Percentiles rank a stretch among this genome's conserved stretches.
Evolutionary conservation across 2,888 invertebrate genomes (phyloP).

Genomic region (Cephus pygmeus): DNA sequence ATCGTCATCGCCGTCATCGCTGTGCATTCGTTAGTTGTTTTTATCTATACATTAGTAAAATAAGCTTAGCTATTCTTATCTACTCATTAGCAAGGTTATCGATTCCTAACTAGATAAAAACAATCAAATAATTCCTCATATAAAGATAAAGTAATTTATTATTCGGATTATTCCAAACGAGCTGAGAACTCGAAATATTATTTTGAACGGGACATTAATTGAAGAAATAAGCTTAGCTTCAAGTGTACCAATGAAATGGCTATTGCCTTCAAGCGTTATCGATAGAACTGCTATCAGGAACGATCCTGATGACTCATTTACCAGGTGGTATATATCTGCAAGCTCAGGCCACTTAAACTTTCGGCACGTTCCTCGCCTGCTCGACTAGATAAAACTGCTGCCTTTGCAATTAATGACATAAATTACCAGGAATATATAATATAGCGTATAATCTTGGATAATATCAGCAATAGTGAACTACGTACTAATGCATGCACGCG

Average conservation of each 20-base stretch:
- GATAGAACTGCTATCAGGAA: background rate
- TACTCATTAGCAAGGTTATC: background rate
- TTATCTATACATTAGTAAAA: background rate
- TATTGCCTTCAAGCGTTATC: background rate
- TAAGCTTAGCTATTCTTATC: background rate
- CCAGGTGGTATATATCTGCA: background rate
- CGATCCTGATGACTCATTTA: background rate
- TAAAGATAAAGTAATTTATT: background rate
- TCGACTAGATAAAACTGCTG: background rate
- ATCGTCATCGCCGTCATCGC: background rate
- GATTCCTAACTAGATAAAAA: background rate
- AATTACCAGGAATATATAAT: background rate
- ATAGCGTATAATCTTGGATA: background rate
- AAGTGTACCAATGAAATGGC: background rate
- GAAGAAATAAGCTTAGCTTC: background rate
- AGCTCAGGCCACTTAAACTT: background rate
- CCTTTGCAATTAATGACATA: background rate
- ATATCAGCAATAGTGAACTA: background rate
- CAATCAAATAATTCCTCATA: background rate
- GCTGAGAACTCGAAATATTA: background rate
- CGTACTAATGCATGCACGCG: background rate
- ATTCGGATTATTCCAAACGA: background rate
- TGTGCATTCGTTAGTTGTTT: background rate
- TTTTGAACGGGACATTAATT: background rate
- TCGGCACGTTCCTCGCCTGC: background rate